Percentiles rank a stretch among this genome's conserved stretches.
Evolutionary conservation across 1,140 invertebrate species (phyloP).

Genomic region (Penaeus chinensis): DNA sequence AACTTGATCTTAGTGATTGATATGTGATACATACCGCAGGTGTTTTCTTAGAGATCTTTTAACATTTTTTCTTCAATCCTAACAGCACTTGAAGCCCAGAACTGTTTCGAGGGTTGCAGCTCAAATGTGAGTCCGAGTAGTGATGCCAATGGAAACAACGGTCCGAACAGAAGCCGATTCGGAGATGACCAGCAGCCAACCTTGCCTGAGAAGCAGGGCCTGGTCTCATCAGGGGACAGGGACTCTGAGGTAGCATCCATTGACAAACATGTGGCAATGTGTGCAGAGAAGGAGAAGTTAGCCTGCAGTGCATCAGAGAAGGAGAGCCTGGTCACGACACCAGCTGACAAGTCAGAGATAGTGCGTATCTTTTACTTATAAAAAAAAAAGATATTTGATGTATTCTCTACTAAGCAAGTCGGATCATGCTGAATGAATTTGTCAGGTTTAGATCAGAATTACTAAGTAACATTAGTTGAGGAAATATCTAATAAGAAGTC

Average conservation of each 20-base stretch:
- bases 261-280: conserved; percentile 4
- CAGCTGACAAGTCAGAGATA: conserved; percentile 42
- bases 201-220: conserved; percentile 23
- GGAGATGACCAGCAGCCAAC: not conserved
- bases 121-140: conserved; percentile 46
- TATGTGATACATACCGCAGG: not conserved
- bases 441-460: too few species aligned
- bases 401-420: too few species aligned
- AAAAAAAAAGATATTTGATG: too few species aligned
- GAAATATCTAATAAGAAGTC: too few species aligned
- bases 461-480: too few species aligned
- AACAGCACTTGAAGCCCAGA: conserved; percentile 48
- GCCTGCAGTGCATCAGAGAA: conserved; percentile 36
- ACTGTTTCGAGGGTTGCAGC: conserved; percentile 55
- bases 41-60: not conserved
- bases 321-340: conserved; percentile 47
- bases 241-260: conserved; percentile 23
- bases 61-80: not conserved
- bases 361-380: not conserved
- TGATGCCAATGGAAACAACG: conserved; percentile 52
- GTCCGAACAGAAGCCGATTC: not conserved
- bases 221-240: conserved; percentile 13
- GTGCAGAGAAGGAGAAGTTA: conserved; percentile 23
- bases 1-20: not conserved
- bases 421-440: too few species aligned